Conservation (phyloP, 2,797 vertebrate genomes). For the Gallinago stenura region DNA sequence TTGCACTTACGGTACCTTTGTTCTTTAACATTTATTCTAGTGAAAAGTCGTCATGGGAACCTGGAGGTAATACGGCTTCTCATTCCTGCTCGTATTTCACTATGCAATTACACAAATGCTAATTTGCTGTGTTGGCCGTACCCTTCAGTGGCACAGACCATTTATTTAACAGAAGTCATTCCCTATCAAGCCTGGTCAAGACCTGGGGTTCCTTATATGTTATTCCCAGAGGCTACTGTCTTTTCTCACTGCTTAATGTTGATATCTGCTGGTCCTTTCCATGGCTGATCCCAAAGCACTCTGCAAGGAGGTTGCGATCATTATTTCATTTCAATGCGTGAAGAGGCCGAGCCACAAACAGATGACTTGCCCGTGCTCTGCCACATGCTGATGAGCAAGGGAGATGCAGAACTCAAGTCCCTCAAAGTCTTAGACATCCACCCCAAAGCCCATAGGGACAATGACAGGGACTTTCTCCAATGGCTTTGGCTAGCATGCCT, state of each 20-base stretch:
- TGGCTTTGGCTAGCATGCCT: rapidly evolving
- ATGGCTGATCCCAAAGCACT: not conserved
- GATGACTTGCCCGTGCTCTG: not conserved
- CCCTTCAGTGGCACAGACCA: not conserved
- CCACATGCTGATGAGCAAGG: not conserved
- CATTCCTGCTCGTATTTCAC: not conserved
- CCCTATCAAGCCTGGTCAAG: not conserved
- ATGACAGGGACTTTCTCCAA: not conserved
- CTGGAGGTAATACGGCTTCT: not conserved
- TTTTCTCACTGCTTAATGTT: not conserved
- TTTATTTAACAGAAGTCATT: not conserved
- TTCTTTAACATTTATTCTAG: not conserved
- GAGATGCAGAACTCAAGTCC: not conserved
- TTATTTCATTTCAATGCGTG: rapidly evolving
- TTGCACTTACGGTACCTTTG: not conserved
- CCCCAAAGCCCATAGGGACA: not conserved
- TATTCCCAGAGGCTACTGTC: not conserved
- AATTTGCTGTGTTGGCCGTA: rapidly evolving
- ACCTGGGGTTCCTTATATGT: not conserved
- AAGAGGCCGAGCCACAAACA: not conserved
- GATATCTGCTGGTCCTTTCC: not conserved
- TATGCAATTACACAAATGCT: not conserved
- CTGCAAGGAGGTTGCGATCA: not conserved
- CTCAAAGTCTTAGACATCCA: not conserved
- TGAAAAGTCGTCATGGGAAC: not conserved